Conservation (phyloP, 2,888 invertebrate genomes). For the Charanyca ferruginea region DNA sequence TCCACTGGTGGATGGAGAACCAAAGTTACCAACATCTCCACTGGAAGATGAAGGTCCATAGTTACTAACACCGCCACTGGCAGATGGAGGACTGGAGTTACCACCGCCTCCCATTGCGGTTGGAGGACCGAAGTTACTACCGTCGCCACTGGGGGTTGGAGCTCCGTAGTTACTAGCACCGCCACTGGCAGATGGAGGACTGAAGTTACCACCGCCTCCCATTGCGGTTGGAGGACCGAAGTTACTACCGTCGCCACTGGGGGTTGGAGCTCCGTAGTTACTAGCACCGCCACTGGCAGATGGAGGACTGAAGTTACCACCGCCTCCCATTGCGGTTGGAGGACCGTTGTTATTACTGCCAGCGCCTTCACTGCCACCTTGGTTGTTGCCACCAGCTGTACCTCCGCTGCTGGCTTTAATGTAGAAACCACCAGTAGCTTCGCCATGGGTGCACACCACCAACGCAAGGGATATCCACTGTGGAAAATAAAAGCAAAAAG, state of each 20-base stretch:
- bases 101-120: background rate
- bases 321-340: background rate
- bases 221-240: too few species aligned
- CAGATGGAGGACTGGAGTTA: too few species aligned
- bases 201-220: background rate
- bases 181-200: too few species aligned
- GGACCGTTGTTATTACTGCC: too few species aligned
- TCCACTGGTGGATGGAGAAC: too few species aligned
- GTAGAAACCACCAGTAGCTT: background rate
- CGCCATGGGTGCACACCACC: constrained; percentile 5
- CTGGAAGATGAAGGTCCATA: too few species aligned
- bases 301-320: background rate
- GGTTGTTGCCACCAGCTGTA: too few species aligned
- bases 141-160: background rate
- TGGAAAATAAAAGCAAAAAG: background rate
- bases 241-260: too few species aligned
- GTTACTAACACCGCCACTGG: background rate
- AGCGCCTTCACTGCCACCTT: too few species aligned
- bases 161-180: too few species aligned
- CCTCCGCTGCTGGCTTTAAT: background rate
- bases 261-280: too few species aligned
- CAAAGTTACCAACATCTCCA: too few species aligned
- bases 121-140: background rate
- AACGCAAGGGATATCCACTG: constrained; percentile 25
- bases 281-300: background rate